Base-by-base conservation (phyloP, 2,888 invertebrate genomes). In the Pristionchus entomophagus region DNA sequence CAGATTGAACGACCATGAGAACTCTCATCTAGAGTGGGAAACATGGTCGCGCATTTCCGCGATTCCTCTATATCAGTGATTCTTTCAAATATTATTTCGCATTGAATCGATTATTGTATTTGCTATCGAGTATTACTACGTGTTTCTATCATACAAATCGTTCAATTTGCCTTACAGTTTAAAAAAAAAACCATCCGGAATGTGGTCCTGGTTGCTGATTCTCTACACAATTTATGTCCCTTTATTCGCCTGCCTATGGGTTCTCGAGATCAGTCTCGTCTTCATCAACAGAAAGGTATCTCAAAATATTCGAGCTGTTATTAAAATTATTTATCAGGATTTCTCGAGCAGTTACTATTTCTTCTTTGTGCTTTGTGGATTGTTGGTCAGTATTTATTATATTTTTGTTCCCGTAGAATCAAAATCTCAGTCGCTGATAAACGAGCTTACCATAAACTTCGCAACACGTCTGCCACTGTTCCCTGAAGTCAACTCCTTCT, bases 341-440 rank as follows among this genome's bases (percentile, higher is more conserved):
- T 73, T 73, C n/a, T 41, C 73, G 8, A 73, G 73, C 26, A 73
- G 73, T 45, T 73, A 73, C 14, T 73, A 73, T 17, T 73, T 73
- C 45, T 73, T 73, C 73, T 73, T 73, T 17, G 73, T 73, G 0
- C 45, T 73, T 17, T 73, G 73, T 26, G 73, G 73, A 1, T 22
- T 22, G 12, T n/a, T 73, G n/a, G 73, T 73, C 17, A 73, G 45
- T 12, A 22, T 65, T 32, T 1, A 8, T 29, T 19, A 41, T 5
- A 22, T 38, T 41, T 8, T 29, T 62, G 29, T 2, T 32, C 32
- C 32, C 32, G 12, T 19, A 32, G 8, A 56, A 56, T 56, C n/a
- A 22, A 19, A 4, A 22, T 19, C 35, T 41, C 26, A 73, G 73
- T 73, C 73, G 0, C 41, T 73, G 8, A 45, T 73, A 10, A 73